Percentiles rank a stretch among this genome's conserved stretches.
These are phyloP conservation scores for Athalia rosae DNA, from an alignment of 2,888 invertebrate species.

Conservation along the genomic window DNA sequence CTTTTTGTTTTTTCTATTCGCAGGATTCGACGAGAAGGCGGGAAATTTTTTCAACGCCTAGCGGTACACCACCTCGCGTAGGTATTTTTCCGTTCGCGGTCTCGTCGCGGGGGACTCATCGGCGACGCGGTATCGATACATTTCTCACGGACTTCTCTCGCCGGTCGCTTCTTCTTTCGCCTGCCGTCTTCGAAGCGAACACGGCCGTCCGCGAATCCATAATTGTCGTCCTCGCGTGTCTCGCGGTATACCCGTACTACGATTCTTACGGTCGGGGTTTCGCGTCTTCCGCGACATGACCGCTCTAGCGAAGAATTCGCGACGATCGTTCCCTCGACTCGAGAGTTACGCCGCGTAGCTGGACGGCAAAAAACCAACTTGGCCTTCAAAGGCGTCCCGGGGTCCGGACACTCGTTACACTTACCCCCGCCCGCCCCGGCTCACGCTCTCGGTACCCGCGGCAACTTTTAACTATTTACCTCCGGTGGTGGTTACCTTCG, in stretches of 20 bases:
- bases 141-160: neutral
- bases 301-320: slow-evolving; percentile 34
- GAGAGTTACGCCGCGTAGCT: neutral
- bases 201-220: too few relatives aligned
- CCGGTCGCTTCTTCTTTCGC: neutral
- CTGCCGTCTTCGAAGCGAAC: too few relatives aligned
- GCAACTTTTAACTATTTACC: slow-evolving; percentile 47
- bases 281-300: slow-evolving; percentile 40
- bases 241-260: too few relatives aligned
- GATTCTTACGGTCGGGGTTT: too few relatives aligned
- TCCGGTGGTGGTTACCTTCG: neutral
- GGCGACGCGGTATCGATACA: neutral
- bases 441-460: slow-evolving; percentile 16
- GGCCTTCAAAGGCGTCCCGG: slow-evolving; percentile 41
- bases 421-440: slow-evolving; percentile 3
- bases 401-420: slow-evolving; percentile 27
- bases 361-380: slow-evolving; percentile 39
- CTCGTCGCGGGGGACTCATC: neutral
- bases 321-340: neutral
- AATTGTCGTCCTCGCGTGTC: neutral
- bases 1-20: too few relatives aligned
- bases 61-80: too few relatives aligned
- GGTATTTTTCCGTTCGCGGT: too few relatives aligned
- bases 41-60: too few relatives aligned
- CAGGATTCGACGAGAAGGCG: too few relatives aligned